phyloP scores from a whole-genome alignment of 2,113 vertebrate species.

The Eulacestoma nigropectus region DNA sequence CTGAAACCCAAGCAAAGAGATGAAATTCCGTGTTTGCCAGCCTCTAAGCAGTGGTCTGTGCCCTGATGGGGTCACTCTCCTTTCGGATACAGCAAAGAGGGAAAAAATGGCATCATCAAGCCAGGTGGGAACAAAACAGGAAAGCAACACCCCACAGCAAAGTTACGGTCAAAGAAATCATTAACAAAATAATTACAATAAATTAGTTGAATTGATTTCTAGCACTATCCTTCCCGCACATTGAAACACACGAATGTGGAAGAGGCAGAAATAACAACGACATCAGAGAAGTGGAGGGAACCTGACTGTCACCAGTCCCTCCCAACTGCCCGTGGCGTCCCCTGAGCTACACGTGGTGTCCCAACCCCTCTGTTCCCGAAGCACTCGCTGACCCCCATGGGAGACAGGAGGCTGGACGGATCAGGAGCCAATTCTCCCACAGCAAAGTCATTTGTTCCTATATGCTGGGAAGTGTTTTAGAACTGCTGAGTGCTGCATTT shows the following conservation, averaged over 20 bases:
- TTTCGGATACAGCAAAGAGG: neutral
- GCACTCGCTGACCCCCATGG: neutral
- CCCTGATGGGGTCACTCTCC: neutral
- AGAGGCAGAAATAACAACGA: neutral
- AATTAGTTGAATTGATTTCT: neutral
- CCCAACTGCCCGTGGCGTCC: fast-evolving
- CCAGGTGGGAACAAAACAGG: neutral
- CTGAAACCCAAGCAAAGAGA: neutral
- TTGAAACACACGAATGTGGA: neutral
- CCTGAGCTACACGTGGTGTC: fast-evolving
- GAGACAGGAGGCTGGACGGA: neutral
- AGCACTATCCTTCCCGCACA: neutral
- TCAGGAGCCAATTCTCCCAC: neutral
- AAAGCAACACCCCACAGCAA: neutral
- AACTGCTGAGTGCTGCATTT: neutral
- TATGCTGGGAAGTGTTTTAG: neutral
- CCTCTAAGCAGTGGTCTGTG: fast-evolving
- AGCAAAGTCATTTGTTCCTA: neutral
- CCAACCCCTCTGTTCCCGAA: fast-evolving
- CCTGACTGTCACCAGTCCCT: neutral
- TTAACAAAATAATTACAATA: no score
- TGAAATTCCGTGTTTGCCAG: neutral
- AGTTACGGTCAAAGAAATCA: neutral
- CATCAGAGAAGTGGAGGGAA: neutral
- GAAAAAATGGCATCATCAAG: neutral